Percentiles rank a stretch among this genome's conserved stretches.
Evolutionary conservation across 2,113 vertebrate species (phyloP).

Genomic region (Crotalus helleri): DNA sequence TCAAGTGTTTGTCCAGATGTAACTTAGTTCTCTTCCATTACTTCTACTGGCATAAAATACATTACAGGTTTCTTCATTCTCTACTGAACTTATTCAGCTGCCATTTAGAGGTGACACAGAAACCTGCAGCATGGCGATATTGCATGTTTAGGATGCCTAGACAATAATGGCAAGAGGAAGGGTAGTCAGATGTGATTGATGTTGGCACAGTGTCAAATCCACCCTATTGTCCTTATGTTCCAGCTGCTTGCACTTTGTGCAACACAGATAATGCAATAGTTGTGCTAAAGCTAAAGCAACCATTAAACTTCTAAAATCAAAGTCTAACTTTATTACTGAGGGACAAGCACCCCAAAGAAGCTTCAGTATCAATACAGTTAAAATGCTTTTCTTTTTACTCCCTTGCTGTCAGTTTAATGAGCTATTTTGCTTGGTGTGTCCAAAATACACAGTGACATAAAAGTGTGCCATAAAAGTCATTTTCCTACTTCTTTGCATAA

Average conservation of each 20-base stretch:
- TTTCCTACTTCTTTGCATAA: conserved; percentile 54
- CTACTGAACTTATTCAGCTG: background rate
- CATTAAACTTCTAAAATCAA: conserved; percentile 46
- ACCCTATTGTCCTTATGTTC: too few relatives aligned
- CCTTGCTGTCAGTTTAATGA: conserved; percentile 11
- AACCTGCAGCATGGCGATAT: background rate
- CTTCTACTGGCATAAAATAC: background rate
- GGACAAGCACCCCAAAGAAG: conserved; percentile 41
- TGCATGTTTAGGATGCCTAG: background rate
- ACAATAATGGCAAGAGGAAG: background rate
- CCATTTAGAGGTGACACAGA: background rate
- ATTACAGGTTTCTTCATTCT: background rate
- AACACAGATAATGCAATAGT: conserved; percentile 29
- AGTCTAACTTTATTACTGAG: conserved; percentile 29
- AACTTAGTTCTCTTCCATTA: background rate
- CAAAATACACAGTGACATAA: background rate
- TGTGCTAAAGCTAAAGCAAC: conserved; percentile 6
- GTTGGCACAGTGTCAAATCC: background rate
- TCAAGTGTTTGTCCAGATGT: background rate
- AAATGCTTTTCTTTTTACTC: conserved; percentile 37
- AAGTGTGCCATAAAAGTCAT: conserved; percentile 38
- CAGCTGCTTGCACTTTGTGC: conserved; percentile 6
- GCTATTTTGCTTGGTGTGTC: conserved; percentile 18
- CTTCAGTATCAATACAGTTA: conserved; percentile 52
- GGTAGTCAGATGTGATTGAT: background rate